Percentiles rank a stretch among this genome's conserved stretches.
Conservation (phyloP, 2,888 invertebrate species). For the Amphiduros pacificus region DNA sequence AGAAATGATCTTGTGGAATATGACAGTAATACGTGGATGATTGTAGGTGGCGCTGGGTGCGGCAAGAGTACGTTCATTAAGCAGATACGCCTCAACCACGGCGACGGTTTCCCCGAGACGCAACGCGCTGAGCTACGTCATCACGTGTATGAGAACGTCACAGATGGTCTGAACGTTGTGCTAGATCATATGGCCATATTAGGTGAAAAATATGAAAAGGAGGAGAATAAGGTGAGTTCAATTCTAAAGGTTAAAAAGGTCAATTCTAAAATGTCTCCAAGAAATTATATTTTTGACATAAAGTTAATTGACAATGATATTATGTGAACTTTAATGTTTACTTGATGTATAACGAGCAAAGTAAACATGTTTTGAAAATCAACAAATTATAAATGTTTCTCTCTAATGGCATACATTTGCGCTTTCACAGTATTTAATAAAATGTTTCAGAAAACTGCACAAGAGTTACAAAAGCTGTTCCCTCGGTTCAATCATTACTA, state of each 20-base stretch:
- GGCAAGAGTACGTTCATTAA: constrained; percentile 56
- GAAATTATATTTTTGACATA: background rate
- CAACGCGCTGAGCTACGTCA: constrained; percentile 37
- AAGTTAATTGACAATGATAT: background rate
- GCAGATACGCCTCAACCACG: constrained; percentile 49
- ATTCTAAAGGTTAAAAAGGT: too few species aligned
- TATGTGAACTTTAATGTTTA: too few species aligned
- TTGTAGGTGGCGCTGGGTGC: constrained; percentile 45
- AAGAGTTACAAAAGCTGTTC: constrained; percentile 7
- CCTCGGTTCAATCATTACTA: constrained; percentile 16
- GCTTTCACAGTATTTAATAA: too few species aligned
- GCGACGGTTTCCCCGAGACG: constrained; percentile 45
- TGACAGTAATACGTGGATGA: too few species aligned
- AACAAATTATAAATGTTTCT: too few species aligned
- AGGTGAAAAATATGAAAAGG: background rate
- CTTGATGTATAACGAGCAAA: too few species aligned
- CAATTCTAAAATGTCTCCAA: background rate
- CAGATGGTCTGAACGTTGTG: constrained; percentile 42
- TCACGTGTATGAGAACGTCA: constrained; percentile 45
- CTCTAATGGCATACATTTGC: too few species aligned
- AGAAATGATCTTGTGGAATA: too few species aligned
- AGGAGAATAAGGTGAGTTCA: constrained; percentile 14
- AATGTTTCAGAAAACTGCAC: background rate
- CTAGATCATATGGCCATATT: constrained; percentile 41
- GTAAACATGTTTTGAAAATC: too few species aligned